Conservation (phyloP, 2,888 invertebrate species). For the Drosophila bunnanda region DNA sequence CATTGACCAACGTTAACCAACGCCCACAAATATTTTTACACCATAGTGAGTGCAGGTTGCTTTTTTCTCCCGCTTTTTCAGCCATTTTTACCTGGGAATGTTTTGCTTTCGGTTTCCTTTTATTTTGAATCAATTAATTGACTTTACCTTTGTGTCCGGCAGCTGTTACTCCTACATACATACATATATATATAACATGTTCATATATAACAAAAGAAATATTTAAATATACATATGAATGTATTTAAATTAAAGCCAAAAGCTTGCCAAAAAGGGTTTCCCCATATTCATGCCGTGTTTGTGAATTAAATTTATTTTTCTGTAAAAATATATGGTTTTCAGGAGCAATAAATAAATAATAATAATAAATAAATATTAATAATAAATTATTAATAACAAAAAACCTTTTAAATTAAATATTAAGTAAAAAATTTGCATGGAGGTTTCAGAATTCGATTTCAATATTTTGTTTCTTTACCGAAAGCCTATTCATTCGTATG, state of each 20-base stretch:
- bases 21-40: slow-evolving; percentile 1
- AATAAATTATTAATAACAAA: no score
- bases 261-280: background rate
- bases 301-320: background rate
- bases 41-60: background rate
- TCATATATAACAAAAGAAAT: background rate
- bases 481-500: no score
- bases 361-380: no score
- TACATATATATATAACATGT: background rate
- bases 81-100: slow-evolving; percentile 8
- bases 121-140: slow-evolving; percentile 72
- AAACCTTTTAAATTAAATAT: no score
- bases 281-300: background rate
- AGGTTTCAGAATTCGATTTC: no score
- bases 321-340: fast-evolving
- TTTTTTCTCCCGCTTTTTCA: background rate
- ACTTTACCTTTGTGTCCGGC: slow-evolving; percentile 60
- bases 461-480: no score
- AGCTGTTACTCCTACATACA: background rate
- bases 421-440: no score
- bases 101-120: slow-evolving; percentile 32
- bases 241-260: background rate
- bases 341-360: background rate
- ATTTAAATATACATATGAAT: background rate
- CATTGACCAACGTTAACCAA: slow-evolving; percentile 19